Base-by-base conservation (phyloP, 2,113 vertebrate genomes). In the Rutilus rutilus region DNA sequence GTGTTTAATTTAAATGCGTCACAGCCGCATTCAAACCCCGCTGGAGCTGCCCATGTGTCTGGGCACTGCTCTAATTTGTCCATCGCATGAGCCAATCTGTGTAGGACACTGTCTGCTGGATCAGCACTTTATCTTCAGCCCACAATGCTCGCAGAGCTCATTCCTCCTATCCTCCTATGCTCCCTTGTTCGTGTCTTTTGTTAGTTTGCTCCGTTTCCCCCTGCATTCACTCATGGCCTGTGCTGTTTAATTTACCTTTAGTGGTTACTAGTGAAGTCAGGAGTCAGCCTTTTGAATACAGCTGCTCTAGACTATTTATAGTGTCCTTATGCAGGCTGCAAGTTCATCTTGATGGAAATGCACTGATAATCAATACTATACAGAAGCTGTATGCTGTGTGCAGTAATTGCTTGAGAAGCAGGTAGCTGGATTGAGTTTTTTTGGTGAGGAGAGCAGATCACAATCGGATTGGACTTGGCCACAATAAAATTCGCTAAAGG, bases 311-410 rank as follows among this genome's bases (percentile, higher is more conserved):
- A 78, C 62, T 65, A 75, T 86, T 91, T 82, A 30, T 60, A 82
- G 57, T 57, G 82, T 82, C 83, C 65, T 50, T 78, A 83, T 85
- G 83, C 86, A 78, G 52, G 79, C 59, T 17, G 85, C 86, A 54
- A 87, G 86, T 90, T 93, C 92, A 91, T 91, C 90, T 93, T 92
- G 89, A 94, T 92, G 88, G 88, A 91, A 93, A 92, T 89, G 88
- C 88, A 87, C 87, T 85, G 67, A 87, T 88, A 92, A 93, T 94
- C 92, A 91, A 93, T 93, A 92, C 36, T 60, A 83, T 77, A 86
- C 86, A 88, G 89, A 90, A 89, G 87, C 17, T 92, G 88, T 82
- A 78, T 88, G 87, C 17, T 92, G 88, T 82, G 75, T 88, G 74
- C 71, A 86, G 71, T 23, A 83, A 86, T 73, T 74, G 83, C 82